Evolutionary conservation across 1,140 invertebrate species (phyloP).

Genomic region (Drosophila navojoa): DNA sequence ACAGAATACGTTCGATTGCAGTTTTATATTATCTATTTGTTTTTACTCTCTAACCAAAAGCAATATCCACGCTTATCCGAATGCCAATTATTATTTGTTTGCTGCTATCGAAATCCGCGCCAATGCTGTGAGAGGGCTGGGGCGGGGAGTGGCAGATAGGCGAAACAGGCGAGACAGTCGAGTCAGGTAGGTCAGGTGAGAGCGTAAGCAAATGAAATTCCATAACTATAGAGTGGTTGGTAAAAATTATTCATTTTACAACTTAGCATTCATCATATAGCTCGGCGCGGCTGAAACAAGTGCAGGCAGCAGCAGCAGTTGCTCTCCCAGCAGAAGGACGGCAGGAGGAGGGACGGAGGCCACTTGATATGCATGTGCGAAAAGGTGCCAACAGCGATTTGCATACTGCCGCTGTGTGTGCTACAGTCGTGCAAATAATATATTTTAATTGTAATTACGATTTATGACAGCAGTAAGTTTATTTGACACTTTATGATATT

Average conservation of each 20-base stretch:
- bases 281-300: constrained; percentile 28
- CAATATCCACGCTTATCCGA: constrained; percentile 24
- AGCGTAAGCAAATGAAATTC: constrained; percentile 47
- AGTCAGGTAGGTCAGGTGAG: constrained; percentile 24
- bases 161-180: not conserved
- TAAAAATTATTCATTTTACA: constrained; percentile 62
- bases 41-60: constrained; percentile 11
- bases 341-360: constrained; percentile 12
- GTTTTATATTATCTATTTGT: constrained; percentile 27
- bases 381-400: constrained; percentile 31
- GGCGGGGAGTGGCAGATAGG: not conserved
- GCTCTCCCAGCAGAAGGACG: not conserved
- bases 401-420: constrained; percentile 47
- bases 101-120: constrained; percentile 24
- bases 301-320: not conserved
- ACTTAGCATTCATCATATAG: constrained; percentile 26
- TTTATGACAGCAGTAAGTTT: constrained; percentile 62
- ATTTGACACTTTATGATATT: constrained; percentile 61
- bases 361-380: constrained; percentile 42
- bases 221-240: constrained; percentile 35
- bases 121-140: not conserved
- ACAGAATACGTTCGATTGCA: constrained; percentile 19
- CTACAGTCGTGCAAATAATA: constrained; percentile 47
- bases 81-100: constrained; percentile 39
- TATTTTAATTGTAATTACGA: constrained; percentile 65